Percentiles rank a stretch among this genome's conserved stretches.
Conservation (phyloP, 1,140 invertebrate genomes). For the Cyphomyrmex costatus region DNA sequence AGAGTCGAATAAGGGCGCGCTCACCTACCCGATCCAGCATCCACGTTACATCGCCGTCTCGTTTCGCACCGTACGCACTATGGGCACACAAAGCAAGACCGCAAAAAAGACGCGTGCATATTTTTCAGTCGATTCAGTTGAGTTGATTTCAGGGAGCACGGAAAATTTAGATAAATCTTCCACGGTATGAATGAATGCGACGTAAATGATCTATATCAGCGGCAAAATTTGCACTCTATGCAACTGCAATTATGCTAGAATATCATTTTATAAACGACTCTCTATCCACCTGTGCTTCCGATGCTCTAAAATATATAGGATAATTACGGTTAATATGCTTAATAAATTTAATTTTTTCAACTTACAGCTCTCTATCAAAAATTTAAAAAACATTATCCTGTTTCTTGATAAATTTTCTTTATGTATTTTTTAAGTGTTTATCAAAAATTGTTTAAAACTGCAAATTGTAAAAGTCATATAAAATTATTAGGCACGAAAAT, state of each 20-base stretch:
- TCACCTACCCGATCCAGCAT: slow-evolving; percentile 80
- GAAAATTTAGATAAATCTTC: slow-evolving; percentile 51
- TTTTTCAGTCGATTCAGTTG: slow-evolving; percentile 36
- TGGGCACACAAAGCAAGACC: slow-evolving; percentile 37
- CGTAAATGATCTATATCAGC: neutral
- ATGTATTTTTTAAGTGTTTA: neutral
- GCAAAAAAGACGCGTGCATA: slow-evolving; percentile 71
- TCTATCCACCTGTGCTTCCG: neutral
- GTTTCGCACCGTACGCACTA: slow-evolving; percentile 63
- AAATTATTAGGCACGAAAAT: too few species aligned
- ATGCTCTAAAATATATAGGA: neutral
- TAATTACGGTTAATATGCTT: neutral
- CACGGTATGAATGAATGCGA: neutral
- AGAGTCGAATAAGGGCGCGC: slow-evolving; percentile 85
- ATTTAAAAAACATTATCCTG: neutral
- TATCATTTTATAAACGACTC: neutral
- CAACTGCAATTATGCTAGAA: neutral
- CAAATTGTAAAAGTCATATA: too few species aligned
- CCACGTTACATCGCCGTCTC: slow-evolving; percentile 77
- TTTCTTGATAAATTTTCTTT: neutral
- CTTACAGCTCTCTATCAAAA: neutral
- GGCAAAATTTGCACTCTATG: neutral
- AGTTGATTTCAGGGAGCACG: slow-evolving; percentile 1
- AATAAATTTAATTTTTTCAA: neutral
- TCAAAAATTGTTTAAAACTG: too few species aligned